Evolutionary conservation across 2,888 invertebrate genomes (phyloP).

Genomic region (Agapostemon virescens): DNA sequence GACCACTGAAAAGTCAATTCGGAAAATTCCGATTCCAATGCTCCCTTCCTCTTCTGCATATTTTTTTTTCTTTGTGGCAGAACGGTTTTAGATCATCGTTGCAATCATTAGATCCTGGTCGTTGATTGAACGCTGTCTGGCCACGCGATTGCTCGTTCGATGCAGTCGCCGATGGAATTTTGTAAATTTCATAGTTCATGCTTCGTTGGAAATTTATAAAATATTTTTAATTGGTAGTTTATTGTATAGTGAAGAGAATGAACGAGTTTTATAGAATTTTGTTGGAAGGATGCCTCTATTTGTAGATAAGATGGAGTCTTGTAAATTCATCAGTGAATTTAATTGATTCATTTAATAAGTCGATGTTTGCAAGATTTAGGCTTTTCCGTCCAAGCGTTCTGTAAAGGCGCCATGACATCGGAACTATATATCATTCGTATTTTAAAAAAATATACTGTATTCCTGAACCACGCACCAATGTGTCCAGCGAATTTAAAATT

Average conservation of each 20-base stretch:
- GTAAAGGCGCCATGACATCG: too few species aligned
- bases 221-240: not conserved
- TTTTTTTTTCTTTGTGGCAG: not conserved
- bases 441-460: too few species aligned
- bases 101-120: not conserved
- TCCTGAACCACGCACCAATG: too few species aligned
- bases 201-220: not conserved
- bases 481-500: too few species aligned
- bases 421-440: too few species aligned
- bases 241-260: not conserved
- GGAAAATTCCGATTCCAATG: constrained; percentile 13
- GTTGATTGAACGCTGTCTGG: not conserved
- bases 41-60: not conserved
- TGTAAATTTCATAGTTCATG: not conserved
- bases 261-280: not conserved
- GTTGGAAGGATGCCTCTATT: not conserved
- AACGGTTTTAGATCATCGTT: not conserved
- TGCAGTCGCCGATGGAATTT: not conserved
- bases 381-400: too few species aligned
- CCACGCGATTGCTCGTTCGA: not conserved
- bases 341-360: too few species aligned
- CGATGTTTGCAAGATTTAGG: too few species aligned
- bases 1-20: constrained; percentile 27
- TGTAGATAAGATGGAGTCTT: not conserved
- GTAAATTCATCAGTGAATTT: not conserved